Conservation (phyloP, 2,797 vertebrate genomes). For the Chromis chromis region DNA sequence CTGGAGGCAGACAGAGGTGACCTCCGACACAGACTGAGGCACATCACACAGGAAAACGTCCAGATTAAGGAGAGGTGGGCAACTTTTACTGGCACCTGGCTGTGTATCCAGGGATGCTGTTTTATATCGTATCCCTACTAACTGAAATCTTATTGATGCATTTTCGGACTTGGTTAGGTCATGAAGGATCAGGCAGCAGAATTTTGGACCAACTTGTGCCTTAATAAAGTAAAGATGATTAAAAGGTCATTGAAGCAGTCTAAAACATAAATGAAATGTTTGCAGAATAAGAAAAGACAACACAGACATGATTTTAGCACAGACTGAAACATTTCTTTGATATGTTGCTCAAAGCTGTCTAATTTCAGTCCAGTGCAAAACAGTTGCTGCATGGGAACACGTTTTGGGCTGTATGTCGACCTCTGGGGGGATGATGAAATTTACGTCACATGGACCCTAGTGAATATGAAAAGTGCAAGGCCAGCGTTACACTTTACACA, state of each 20-base stretch:
- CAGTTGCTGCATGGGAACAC: too few relatives aligned
- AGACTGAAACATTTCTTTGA: not conserved
- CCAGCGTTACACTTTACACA: too few relatives aligned
- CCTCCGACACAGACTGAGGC: conserved; percentile 76
- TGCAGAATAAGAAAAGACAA: not conserved
- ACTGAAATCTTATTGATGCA: not conserved
- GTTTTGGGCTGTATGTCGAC: too few relatives aligned
- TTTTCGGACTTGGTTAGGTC: not conserved
- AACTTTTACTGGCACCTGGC: too few relatives aligned
- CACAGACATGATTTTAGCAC: not conserved
- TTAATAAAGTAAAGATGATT: not conserved
- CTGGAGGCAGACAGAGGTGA: conserved; percentile 74
- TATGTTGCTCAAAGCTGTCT: too few relatives aligned
- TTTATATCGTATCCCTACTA: not conserved
- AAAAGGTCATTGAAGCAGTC: not conserved
- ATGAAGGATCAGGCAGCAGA: not conserved
- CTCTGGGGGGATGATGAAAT: too few relatives aligned
- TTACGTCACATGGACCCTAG: too few relatives aligned
- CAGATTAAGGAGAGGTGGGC: conserved; percentile 81
- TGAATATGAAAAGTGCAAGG: too few relatives aligned
- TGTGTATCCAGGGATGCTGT: not conserved
- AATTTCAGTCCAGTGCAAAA: too few relatives aligned
- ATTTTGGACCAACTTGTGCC: not conserved
- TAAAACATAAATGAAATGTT: not conserved
- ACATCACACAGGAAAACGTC: conserved; percentile 75